Base-by-base conservation (phyloP, 2,113 vertebrate genomes). In the Sardina pilchardus region DNA sequence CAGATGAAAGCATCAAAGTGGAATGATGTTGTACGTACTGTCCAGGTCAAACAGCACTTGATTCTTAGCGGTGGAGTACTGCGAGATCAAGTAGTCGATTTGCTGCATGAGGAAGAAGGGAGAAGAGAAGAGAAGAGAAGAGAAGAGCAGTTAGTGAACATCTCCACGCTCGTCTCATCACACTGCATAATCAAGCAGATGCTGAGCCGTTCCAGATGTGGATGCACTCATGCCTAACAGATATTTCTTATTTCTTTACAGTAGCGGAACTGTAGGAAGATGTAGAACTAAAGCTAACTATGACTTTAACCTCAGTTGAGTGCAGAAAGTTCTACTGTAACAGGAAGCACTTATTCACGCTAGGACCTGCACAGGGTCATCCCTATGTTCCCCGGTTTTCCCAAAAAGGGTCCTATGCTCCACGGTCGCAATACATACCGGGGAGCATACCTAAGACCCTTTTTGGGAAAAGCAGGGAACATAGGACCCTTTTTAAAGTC, bases 11-110 rank as follows among this genome's bases (percentile, higher is more conserved):
- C 4, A 6, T 34, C 36, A 85, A 16, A n/a, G 19, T 16, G 71
- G 36, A 36, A 78, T 17, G 39, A 83, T 39, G 42, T 36, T 84
- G 44, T 90, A 97, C 98, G 98, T 94, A 99, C 98, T 95, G 85
- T 98, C 95, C 87, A 99, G 94, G 92, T 99, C 97, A 24, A 93
- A 95, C 85, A 97, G 91, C 36, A 96, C 97, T 91, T 94, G 96
- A 81, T 96, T 92, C 94, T 97, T 98, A 83, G 97, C 95, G 3
- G 93, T 96, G 89, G 94, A 94, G 82, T 97, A 99, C 87, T 98
- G 96, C 85, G 88, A 94, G 91, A 96, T 89, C 67, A 99, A 91
- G 89, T 97, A 97, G 84, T 96, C 92, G 39, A 99, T 96, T 99
- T 99, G 97, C 98, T 99, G 90, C 12, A 16, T 16, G 30, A 71